phyloP scores from a whole-genome alignment of 2,113 vertebrate genomes.

The Oreotrochilus melanogaster region DNA sequence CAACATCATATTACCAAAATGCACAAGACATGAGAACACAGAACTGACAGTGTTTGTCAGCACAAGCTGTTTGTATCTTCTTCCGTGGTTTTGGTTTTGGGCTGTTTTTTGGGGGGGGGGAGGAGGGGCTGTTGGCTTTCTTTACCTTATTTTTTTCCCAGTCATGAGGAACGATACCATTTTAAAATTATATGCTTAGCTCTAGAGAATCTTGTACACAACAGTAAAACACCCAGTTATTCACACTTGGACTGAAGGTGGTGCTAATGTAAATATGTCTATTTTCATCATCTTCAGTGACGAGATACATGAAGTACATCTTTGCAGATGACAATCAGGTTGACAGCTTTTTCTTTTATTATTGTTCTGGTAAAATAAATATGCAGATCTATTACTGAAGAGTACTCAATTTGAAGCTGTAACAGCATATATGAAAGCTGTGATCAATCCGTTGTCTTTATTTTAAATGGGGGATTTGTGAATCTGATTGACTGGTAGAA shows the following conservation, averaged over 20 bases:
- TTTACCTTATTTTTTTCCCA: neutral
- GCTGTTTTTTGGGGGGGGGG: too few species aligned
- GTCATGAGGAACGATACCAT: neutral
- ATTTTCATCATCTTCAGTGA: neutral
- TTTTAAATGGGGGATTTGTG: neutral
- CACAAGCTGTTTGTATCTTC: slow-evolving; percentile 45
- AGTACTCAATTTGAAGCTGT: neutral
- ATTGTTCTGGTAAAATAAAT: slow-evolving; percentile 44
- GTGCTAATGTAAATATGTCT: slow-evolving; percentile 34
- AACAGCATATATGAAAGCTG: neutral
- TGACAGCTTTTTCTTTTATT: slow-evolving; percentile 39
- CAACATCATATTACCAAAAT: slow-evolving; percentile 28
- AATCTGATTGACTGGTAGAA: slow-evolving; percentile 3
- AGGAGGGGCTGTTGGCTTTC: too few species aligned
- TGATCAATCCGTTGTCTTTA: neutral
- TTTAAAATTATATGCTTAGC: neutral
- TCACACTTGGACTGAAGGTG: slow-evolving; percentile 10
- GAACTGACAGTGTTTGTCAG: slow-evolving; percentile 42
- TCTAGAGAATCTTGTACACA: neutral
- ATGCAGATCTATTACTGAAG: slow-evolving; percentile 1
- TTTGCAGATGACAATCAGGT: slow-evolving; percentile 23
- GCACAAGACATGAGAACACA: slow-evolving; percentile 39
- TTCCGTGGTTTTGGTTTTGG: neutral
- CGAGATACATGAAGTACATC: slow-evolving; percentile 6
- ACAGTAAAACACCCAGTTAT: neutral